Conservation (phyloP, 2,113 vertebrate genomes). For the Carettochelys insculpta region DNA sequence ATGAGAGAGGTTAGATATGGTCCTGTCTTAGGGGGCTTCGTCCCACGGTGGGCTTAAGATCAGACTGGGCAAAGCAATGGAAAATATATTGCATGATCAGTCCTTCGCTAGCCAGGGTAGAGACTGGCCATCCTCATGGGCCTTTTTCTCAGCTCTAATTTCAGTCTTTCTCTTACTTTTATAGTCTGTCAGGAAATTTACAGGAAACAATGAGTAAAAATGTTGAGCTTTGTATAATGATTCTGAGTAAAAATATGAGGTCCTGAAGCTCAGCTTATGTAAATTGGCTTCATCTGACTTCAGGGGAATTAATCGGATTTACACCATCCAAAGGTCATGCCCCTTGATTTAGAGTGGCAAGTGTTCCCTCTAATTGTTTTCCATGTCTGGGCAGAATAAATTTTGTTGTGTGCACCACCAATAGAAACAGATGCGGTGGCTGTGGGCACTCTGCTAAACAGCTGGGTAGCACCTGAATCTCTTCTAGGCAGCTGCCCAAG, state of each 20-base stretch:
- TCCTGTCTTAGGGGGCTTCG: not conserved
- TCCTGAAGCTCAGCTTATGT: not conserved
- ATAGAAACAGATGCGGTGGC: no score
- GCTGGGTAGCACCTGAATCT: no score
- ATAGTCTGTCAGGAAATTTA: not conserved
- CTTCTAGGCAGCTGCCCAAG: no score
- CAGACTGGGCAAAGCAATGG: not conserved
- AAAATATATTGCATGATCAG: not conserved
- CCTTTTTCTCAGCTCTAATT: not conserved
- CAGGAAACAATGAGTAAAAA: not conserved
- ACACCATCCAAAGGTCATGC: not conserved
- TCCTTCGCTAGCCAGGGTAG: rapidly evolving
- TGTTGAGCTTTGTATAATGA: not conserved
- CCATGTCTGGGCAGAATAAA: no score
- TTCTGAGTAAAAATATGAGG: not conserved
- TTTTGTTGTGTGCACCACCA: no score
- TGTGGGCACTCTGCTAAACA: no score
- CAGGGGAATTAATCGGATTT: not conserved
- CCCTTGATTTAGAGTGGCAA: not conserved
- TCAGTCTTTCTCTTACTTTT: not conserved
- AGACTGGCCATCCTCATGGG: not conserved
- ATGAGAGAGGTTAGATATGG: no score
- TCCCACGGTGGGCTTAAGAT: not conserved
- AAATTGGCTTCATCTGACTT: not conserved
- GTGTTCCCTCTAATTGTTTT: no score